phyloP scores from a whole-genome alignment of 2,888 invertebrate genomes.

The Yponomeuta plumbellus region DNA sequence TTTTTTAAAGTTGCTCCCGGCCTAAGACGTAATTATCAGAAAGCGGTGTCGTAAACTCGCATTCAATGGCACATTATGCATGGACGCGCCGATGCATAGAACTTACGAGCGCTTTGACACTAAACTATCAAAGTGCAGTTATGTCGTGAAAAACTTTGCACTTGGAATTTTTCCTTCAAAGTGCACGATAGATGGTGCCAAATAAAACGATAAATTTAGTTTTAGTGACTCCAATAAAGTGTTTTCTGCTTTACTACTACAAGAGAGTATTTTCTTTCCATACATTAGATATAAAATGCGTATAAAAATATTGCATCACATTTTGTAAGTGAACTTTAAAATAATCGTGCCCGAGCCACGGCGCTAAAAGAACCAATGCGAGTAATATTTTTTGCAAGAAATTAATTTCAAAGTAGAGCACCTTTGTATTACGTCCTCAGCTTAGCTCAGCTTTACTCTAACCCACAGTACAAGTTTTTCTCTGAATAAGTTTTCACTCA shows the following conservation, averaged over 20 bases:
- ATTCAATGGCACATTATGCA: neutral
- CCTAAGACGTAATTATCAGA: neutral
- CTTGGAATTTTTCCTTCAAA: conserved; percentile 1
- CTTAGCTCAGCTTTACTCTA: too few species aligned
- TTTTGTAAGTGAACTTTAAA: too few species aligned
- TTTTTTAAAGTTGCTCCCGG: too few species aligned
- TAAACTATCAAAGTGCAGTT: neutral
- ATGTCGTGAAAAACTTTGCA: conserved; percentile 1
- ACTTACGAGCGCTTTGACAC: neutral
- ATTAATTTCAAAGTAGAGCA: too few species aligned
- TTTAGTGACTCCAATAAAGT: neutral
- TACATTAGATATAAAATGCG: too few species aligned
- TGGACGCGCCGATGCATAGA: neutral
- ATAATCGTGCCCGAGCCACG: too few species aligned
- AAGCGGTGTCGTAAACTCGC: neutral
- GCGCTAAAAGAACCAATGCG: too few species aligned
- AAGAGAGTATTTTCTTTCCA: neutral
- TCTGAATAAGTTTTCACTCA: too few species aligned
- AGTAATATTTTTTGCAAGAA: too few species aligned
- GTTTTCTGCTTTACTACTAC: neutral
- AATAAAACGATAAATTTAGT: neutral
- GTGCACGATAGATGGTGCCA: neutral
- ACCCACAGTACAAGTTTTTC: too few species aligned
- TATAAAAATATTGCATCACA: too few species aligned
- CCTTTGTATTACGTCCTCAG: too few species aligned